A percentile compares a stretch with the other conserved stretches of the same genome.
These are phyloP conservation scores for Aphyosemion australe DNA, from an alignment of 2,113 vertebrate species.

Conservation along the genomic window DNA sequence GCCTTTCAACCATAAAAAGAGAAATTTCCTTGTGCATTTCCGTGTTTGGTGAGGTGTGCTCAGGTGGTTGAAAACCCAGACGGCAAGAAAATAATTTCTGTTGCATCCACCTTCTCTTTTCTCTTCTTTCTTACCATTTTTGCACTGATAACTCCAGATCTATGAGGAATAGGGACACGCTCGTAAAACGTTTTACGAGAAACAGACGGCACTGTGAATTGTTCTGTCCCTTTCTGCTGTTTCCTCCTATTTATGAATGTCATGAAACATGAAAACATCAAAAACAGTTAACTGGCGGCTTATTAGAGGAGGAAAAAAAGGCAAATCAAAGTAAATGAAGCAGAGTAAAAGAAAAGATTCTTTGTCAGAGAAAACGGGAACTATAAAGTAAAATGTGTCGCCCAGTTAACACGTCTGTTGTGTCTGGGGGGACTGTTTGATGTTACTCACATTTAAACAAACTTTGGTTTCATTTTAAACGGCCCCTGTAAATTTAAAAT, in stretches of 20 bases:
- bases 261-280: conserved; percentile 9
- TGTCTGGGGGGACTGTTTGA: conserved; percentile 20
- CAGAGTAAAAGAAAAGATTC: conserved; percentile 15
- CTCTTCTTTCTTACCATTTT: conserved; percentile 1
- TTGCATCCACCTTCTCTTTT: too few species aligned
- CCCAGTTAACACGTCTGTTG: conserved; percentile 24
- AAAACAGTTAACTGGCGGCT: conserved; percentile 14
- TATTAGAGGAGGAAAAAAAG: conserved; percentile 7
- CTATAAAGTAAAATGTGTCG: conserved; percentile 36
- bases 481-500: conserved; percentile 1
- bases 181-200: conserved; percentile 45
- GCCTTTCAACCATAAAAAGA: too few species aligned
- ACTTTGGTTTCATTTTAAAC: conserved; percentile 7
- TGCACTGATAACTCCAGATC: conserved; percentile 33
- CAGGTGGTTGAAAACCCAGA: too few species aligned
- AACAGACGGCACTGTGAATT: conserved; percentile 23
- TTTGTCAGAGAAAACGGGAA: conserved; percentile 14
- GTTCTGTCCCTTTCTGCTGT: conserved; percentile 25
- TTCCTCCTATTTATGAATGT: conserved; percentile 28
- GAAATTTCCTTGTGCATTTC: too few species aligned
- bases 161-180: conserved; percentile 33
- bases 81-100: too few species aligned
- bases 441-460: conserved; percentile 11
- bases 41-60: too few species aligned
- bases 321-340: conserved; percentile 23